Percentiles rank a stretch among this genome's conserved stretches.
phyloP scores from a whole-genome alignment of 2,888 invertebrate genomes.

The Erebia ligea region DNA sequence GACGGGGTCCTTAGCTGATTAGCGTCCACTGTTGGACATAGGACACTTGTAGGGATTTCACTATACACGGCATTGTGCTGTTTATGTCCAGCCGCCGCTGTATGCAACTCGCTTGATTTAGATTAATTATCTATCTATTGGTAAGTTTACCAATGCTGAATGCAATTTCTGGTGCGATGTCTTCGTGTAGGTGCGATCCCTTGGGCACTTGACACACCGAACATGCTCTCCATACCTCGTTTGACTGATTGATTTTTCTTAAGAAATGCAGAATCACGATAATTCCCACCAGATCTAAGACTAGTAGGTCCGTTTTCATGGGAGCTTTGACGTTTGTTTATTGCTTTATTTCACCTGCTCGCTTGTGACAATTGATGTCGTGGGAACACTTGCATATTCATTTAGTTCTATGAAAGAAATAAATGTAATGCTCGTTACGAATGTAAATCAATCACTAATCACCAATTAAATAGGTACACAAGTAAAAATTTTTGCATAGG shows the following conservation, averaged over 20 bases:
- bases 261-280: background rate
- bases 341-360: constrained; percentile 6
- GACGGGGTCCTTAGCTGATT: too few relatives aligned
- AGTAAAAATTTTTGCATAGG: too few relatives aligned
- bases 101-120: background rate
- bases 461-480: background rate
- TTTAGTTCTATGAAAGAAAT: constrained; percentile 8
- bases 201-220: background rate
- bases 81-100: background rate
- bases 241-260: background rate
- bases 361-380: background rate
- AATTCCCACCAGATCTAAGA: background rate
- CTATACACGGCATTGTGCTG: too few relatives aligned
- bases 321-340: constrained; percentile 11
- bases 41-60: background rate
- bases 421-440: background rate
- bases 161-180: background rate
- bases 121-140: background rate
- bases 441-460: constrained; percentile 12
- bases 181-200: too few relatives aligned
- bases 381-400: constrained; percentile 14
- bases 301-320: background rate
- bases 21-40: background rate
- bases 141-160: too few relatives aligned
- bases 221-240: background rate